Evolutionary conservation across 2,888 invertebrate species (phyloP), one percentile per base, ranked within the genome.

Genomic region (Phyllotreta striolata): DNA sequence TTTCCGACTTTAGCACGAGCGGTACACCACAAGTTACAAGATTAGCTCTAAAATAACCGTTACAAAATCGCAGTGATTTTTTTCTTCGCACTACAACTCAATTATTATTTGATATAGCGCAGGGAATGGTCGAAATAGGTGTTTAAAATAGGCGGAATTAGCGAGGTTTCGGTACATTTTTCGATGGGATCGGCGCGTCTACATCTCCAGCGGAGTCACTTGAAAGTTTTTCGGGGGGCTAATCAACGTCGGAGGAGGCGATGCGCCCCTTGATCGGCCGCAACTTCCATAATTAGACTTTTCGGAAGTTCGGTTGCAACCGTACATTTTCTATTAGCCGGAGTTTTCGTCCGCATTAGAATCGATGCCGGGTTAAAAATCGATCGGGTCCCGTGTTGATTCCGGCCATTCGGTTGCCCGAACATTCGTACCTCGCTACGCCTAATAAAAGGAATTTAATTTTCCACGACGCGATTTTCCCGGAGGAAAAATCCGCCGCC

Each of bases 231-330:
- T 74, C 74, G 72, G 72, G 73, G 24, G 76, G 77, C 76, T 76
- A 78, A 78, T 78, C 77, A 78, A 76, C 74, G 77, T 77, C 74
- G 73, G 72, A 1, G 24, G 71, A 73, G 73, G 74, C 72, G 72
- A 72, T 74, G 74, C 73, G 67, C 71, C 68, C 68, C 72, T 59
- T 72, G 75, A 73, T 73, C 70, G 72, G 72, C 74, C 75, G 66
- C 74, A 77, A 75, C 75, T 77, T 74, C 70, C 67, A 77, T 77
- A 76, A 77, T 77, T 77, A 76, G 73, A 72, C 73, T 76, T 74
- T 75, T 57, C 62, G 56, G 52, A 55, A 64, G 57, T 57, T 63
- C 44, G 35, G 54, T 35, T 44, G 46, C 51, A 24, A 24, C 24
- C 24, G 64, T 64, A 61, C 64, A 39, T 44, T 44, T 37, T 51